phyloP scores from a whole-genome alignment of 2,113 vertebrate genomes.

The Manacus vitellinus region DNA sequence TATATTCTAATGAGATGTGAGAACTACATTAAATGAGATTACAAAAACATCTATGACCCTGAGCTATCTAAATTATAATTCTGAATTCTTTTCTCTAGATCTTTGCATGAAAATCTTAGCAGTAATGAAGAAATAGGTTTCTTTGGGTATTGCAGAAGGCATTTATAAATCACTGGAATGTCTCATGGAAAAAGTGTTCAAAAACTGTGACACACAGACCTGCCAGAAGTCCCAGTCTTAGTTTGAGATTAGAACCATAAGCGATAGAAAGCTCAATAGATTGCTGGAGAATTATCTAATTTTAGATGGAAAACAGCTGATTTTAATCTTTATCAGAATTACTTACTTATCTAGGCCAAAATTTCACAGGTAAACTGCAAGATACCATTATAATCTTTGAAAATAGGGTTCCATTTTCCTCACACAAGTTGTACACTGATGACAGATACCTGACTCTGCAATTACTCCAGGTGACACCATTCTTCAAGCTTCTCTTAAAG shows the following conservation, averaged over 20 bases:
- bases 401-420: neutral
- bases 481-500: neutral
- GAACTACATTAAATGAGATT: neutral
- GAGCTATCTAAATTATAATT: neutral
- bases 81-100: neutral
- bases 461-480: neutral
- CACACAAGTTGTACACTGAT: fast-evolving
- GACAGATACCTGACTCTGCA: neutral
- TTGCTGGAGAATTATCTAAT: neutral
- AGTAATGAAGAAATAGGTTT: neutral
- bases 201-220: neutral
- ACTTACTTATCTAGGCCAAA: neutral
- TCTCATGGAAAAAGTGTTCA: neutral
- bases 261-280: neutral
- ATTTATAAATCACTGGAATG: neutral
- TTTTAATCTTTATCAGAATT: neutral
- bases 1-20: neutral
- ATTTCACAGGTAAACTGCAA: neutral
- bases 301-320: neutral
- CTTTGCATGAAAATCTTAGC: neutral
- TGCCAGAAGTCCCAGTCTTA: neutral
- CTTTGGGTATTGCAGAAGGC: neutral
- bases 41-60: neutral
- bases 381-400: neutral
- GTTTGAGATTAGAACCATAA: neutral